Conservation (phyloP, 1,140 invertebrate genomes). For the Lamellibrachia luymesi region DNA sequence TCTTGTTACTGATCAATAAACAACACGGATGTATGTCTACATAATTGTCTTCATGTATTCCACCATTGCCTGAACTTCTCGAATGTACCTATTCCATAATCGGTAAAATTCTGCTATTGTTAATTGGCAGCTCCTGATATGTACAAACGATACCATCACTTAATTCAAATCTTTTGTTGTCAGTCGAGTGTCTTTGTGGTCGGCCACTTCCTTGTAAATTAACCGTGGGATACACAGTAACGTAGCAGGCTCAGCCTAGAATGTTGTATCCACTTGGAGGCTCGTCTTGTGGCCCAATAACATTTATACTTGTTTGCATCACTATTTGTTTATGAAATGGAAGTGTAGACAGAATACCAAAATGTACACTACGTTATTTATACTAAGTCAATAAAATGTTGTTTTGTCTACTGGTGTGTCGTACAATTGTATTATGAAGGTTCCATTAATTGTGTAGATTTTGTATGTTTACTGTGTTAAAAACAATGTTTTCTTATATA, state of each 20-base stretch:
- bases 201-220: neutral
- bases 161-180: neutral
- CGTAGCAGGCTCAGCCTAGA: neutral
- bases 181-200: neutral
- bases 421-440: too few species aligned
- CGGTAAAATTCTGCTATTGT: neutral
- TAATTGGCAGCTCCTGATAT: neutral
- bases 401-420: neutral
- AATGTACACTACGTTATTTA: slow-evolving; percentile 1
- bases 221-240: neutral
- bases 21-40: neutral
- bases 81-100: neutral
- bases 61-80: neutral
- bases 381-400: slow-evolving; percentile 6
- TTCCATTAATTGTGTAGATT: neutral
- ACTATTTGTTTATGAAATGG: neutral
- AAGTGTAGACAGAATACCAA: neutral
- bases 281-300: neutral
- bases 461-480: neutral
- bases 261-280: neutral
- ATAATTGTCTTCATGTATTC: too few species aligned
- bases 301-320: neutral
- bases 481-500: neutral
- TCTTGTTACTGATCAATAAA: neutral
- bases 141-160: neutral